Conservation (phyloP, 2,113 vertebrate species). For the Pelecanus crispus region DNA sequence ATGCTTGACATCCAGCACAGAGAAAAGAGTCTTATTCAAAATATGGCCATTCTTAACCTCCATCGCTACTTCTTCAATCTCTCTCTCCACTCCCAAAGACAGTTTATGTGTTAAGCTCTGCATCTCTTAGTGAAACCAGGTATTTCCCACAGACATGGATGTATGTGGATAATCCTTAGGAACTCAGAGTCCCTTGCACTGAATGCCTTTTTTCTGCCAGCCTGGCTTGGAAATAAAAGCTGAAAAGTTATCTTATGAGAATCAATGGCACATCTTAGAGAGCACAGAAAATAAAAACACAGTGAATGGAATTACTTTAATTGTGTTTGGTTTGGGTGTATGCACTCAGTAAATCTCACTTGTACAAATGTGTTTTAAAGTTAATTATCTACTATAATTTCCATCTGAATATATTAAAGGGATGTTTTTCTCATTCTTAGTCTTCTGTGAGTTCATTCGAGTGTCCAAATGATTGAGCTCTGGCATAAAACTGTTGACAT, state of each 20-base stretch:
- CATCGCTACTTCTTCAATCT: neutral
- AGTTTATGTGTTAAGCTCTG: neutral
- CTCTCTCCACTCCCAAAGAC: neutral
- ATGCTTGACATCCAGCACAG: neutral
- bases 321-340: neutral
- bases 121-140: neutral
- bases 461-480: neutral
- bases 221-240: neutral
- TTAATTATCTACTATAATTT: constrained; percentile 4
- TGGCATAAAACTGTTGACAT: constrained; percentile 15
- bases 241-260: neutral
- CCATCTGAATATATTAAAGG: neutral
- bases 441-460: neutral
- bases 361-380: neutral
- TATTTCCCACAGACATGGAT: neutral
- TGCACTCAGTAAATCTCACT: neutral
- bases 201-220: neutral
- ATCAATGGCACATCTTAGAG: neutral
- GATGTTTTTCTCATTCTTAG: neutral
- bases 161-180: neutral
- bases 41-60: neutral
- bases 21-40: neutral
- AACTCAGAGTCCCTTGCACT: neutral
- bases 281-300: neutral
- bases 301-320: neutral